Evolutionary conservation across 2,888 invertebrate species (phyloP), one percentile per base, ranked within the genome.

Genomic region (Pterostichus madidus): DNA sequence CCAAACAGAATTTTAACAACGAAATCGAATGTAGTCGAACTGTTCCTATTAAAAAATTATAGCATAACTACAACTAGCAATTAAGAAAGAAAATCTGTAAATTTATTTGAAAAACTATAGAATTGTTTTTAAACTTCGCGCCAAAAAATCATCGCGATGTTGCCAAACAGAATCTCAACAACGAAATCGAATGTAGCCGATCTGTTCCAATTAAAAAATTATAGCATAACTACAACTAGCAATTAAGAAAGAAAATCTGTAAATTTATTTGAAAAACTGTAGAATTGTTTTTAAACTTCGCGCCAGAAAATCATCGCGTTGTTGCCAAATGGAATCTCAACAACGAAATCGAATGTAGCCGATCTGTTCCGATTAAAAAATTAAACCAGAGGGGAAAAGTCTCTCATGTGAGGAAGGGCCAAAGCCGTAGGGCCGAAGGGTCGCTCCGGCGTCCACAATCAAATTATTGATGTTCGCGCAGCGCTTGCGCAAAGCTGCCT

Each of bases 401-500:
- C 49, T 52, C 31, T 31, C 49, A 75, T 52, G 49, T 49, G 75
- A 44, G 59, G 8, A 35, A 35, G 75, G 75, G 52, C 68, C 68
- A 44, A 13, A 71, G 15, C 17, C 15, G 10, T 44, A 75, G 75
- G 52, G 75, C 75, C 75, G 75, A 13, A 52, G 75, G 49, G 52
- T 75, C 49, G 49, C 39, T 49, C 75, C 39, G 68, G 68, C 52
- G 32, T 71, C 68, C 71, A 80, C 81, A 81, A 81, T 81, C 81
- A 81, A 81, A 81, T 81, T 81, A 81, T 81, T 81, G 81, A 81
- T 81, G 75, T 81, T 81, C 44, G 56, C 15, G 53, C 6, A 13
- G 59, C 73, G 81, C 81, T 59, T 81, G 81, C 81, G 81, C 32
- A 59, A 15, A 35, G 8, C 7, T 5, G 31, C 46, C 24, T 46